Conservation (phyloP, 2,113 vertebrate species). For the Rhineura floridana region DNA sequence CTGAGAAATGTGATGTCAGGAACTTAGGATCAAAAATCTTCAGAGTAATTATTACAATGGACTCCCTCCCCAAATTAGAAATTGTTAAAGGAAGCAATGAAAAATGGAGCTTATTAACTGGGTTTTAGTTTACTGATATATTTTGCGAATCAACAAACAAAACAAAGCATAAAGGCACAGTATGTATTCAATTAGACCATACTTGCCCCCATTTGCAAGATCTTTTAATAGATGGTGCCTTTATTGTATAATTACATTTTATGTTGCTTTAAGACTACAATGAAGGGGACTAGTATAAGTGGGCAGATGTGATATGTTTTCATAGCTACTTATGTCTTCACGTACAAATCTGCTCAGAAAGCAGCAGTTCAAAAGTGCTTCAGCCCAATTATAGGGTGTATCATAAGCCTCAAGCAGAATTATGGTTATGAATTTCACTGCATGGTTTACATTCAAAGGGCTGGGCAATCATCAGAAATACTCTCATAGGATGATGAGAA, state of each 20-base stretch:
- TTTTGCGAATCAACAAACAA: conserved; percentile 19
- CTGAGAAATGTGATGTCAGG: conserved; percentile 53
- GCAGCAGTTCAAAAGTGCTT: conserved; percentile 30
- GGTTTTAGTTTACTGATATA: conserved; percentile 36
- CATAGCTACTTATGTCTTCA: conserved; percentile 41
- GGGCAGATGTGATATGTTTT: conserved; percentile 15
- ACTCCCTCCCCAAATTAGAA: conserved; percentile 31
- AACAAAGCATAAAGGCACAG: background rate
- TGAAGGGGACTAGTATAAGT: background rate
- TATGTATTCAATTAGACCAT: conserved; percentile 24
- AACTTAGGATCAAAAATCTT: conserved; percentile 47
- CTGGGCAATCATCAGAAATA: conserved; percentile 35
- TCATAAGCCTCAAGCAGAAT: conserved; percentile 29
- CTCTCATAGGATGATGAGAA: conserved; percentile 32
- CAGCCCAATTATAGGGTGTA: conserved; percentile 8
- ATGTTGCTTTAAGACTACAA: background rate
- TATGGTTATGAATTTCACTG: conserved; percentile 47
- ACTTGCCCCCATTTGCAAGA: conserved; percentile 34
- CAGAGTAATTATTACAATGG: conserved; percentile 41
- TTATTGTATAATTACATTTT: conserved; percentile 27
- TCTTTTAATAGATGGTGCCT: background rate
- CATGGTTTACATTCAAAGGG: conserved; percentile 29
- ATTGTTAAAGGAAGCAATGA: conserved; percentile 28
- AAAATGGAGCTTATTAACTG: conserved; percentile 16
- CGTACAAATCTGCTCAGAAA: conserved; percentile 31